A percentile compares a stretch with the other conserved stretches of the same genome.
Evolutionary conservation across 2,888 invertebrate genomes (phyloP).

Genomic region (Macrosiphum euphorbiae): DNA sequence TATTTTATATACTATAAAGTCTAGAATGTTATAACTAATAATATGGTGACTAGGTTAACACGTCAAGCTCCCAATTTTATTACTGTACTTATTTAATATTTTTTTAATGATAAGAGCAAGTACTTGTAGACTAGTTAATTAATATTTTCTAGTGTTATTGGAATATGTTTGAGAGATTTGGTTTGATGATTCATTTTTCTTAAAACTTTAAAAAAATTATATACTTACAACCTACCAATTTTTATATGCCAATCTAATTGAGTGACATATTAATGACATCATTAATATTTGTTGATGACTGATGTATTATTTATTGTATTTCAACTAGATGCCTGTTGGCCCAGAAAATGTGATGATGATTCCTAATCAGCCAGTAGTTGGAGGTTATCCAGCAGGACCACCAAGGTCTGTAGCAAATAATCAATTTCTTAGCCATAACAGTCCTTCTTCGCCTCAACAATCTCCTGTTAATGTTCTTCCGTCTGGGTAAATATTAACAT

Average conservation of each 20-base stretch:
- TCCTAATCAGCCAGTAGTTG: slow-evolving; percentile 72
- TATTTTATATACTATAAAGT: background rate
- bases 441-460: slow-evolving; percentile 78
- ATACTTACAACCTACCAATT: background rate
- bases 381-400: slow-evolving; percentile 66
- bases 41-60: background rate
- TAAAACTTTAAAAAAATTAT: background rate
- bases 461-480: slow-evolving; percentile 72
- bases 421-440: slow-evolving; percentile 83
- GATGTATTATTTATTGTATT: background rate
- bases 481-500: slow-evolving; percentile 56
- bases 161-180: background rate
- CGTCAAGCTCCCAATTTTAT: background rate
- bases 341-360: slow-evolving; percentile 70
- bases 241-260: background rate
- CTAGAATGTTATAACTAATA: background rate
- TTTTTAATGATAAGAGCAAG: background rate
- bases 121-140: background rate
- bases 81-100: background rate
- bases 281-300: background rate
- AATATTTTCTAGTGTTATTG: background rate
- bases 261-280: background rate
- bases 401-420: slow-evolving; percentile 75
- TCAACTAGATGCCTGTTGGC: slow-evolving; percentile 53
- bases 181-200: background rate